Conservation (phyloP, 2,113 vertebrate species). For the Glaucomys volans region DNA sequence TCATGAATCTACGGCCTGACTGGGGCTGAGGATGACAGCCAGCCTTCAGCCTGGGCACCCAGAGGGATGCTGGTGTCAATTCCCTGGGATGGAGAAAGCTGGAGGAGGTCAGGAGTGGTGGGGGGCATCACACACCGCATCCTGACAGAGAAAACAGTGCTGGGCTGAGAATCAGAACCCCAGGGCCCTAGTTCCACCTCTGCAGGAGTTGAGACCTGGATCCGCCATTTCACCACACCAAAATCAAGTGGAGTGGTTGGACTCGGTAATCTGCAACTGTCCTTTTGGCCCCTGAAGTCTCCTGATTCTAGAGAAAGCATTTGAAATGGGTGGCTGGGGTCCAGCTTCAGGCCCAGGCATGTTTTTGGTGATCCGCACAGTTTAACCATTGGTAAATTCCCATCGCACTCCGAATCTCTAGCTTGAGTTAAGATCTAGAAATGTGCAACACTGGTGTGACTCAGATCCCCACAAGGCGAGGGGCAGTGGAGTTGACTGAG, state of each 20-base stretch:
- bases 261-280: not conserved
- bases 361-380: not conserved
- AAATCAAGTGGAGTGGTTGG: not conserved
- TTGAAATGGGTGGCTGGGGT: not conserved
- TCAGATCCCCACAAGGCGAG: not conserved
- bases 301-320: not conserved
- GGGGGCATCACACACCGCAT: too few species aligned
- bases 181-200: not conserved
- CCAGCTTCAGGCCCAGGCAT: not conserved
- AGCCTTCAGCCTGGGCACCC: not conserved
- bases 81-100: not conserved
- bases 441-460: not conserved
- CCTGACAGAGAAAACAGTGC: not conserved
- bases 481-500: accelerated
- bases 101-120: too few species aligned
- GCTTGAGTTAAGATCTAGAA: not conserved
- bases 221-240: not conserved
- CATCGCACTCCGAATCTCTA: not conserved
- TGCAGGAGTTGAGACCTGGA: not conserved
- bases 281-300: not conserved
- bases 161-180: not conserved
- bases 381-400: not conserved
- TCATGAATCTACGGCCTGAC: not conserved
- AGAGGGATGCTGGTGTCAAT: not conserved
- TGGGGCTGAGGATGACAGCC: not conserved